Conservation (phyloP, 1,140 invertebrate genomes). For the Venustaconcha ellipsiformis region DNA sequence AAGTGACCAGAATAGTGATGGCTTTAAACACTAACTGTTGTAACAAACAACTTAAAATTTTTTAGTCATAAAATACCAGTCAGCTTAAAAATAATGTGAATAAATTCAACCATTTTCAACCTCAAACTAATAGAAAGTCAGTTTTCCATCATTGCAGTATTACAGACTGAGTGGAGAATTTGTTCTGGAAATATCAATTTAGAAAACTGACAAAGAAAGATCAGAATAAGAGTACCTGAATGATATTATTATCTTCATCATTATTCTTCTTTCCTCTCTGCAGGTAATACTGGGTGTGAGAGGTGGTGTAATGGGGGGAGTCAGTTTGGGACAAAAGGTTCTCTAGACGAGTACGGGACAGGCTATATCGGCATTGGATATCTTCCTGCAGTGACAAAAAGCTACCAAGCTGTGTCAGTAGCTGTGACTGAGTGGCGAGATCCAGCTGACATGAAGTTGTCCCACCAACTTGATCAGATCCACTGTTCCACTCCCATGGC, state of each 20-base stretch:
- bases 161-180: no score
- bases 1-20: no score
- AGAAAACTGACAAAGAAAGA: background rate
- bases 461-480: slow-evolving; percentile 25
- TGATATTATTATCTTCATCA: slow-evolving; percentile 77
- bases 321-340: slow-evolving; percentile 46
- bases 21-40: no score
- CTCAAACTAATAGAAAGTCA: no score
- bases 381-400: slow-evolving; percentile 78
- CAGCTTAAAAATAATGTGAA: no score
- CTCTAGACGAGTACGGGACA: slow-evolving; percentile 78
- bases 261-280: slow-evolving; percentile 57
- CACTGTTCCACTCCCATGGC: slow-evolving; percentile 74
- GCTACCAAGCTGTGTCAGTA: slow-evolving; percentile 60
- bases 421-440: slow-evolving; percentile 66
- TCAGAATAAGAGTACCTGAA: slow-evolving; percentile 53
- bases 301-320: slow-evolving; percentile 47
- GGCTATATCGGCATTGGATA: slow-evolving; percentile 84
- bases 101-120: no score
- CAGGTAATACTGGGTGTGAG: slow-evolving; percentile 60
- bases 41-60: no score
- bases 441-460: slow-evolving; percentile 68
- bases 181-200: no score
- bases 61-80: no score
- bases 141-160: no score